Conservation (phyloP, 2,113 vertebrate genomes). For the Spilogale gracilis region DNA sequence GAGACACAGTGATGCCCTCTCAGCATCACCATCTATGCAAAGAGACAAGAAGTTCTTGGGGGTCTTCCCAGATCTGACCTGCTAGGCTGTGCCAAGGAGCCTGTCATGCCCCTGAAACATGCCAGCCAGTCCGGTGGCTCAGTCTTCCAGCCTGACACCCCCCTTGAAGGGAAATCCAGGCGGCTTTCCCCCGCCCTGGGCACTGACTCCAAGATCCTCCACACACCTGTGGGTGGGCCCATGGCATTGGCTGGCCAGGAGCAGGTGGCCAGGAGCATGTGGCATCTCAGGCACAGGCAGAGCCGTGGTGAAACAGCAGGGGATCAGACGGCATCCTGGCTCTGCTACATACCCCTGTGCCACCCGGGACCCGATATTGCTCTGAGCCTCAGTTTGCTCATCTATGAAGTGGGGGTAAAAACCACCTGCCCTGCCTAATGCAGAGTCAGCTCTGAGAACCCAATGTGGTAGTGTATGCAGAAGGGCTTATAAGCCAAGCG, state of each 20-base stretch:
- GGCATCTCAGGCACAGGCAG: neutral
- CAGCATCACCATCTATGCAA: neutral
- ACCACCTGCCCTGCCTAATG: neutral
- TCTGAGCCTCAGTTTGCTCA: neutral
- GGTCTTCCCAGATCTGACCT: neutral
- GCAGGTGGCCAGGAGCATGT: neutral
- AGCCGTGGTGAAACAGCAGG: neutral
- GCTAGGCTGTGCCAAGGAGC: neutral
- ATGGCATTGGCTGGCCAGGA: neutral
- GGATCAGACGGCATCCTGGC: neutral
- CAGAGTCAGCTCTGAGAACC: neutral
- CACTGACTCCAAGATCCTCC: neutral
- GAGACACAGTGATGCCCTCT: neutral
- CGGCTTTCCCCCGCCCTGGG: neutral
- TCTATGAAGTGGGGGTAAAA: neutral
- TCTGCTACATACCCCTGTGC: neutral
- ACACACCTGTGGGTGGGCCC: neutral
- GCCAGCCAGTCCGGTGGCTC: neutral
- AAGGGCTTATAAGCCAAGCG: neutral
- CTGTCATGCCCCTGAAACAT: neutral
- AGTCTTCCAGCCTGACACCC: neutral
- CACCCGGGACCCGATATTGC: neutral
- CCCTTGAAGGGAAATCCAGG: neutral
- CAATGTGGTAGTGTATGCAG: rapidly evolving
- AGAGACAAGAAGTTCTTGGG: neutral